Base-by-base conservation (phyloP, 2,888 invertebrate genomes). In the Acrocera orbiculus region DNA sequence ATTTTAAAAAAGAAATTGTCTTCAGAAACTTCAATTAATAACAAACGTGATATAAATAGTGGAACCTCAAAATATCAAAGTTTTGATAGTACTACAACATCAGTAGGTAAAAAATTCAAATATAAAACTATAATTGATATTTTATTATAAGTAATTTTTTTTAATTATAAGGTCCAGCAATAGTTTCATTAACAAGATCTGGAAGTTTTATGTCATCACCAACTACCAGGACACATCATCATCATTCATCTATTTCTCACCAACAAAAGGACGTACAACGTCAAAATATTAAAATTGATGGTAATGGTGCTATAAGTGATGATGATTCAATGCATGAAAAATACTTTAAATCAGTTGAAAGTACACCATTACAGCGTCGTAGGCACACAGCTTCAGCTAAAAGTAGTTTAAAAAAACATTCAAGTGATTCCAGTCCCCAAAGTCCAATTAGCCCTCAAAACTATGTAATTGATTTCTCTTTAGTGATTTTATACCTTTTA, bases 271-370 rank as follows among this genome's bases (percentile, higher is more conserved):
- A 35, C 27, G 30, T 35, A 9, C 30, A 36, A 23, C 31, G 30
- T 16, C 40, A 37, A 33, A 40, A 38, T 30, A 38, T 71, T 37
- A 67, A 68, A 1, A 74, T 74, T 9, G 36, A 36, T 27, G 56
- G 56, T 25, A 33, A 31, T 31, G 56, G 56, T 27, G 56, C 74
- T 35, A 70, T 70, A 2, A 78, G 79, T 26, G 79, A 79, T 48
- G n/a, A n/a, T n/a, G 79, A 80, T 57, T 77, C 78, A 1, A 79
- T 79, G 79, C 80, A 80, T 53, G 80, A 80, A 50, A 78, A 78
- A 51, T 80, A 79, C 50, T 73, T 80, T 50, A 68, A 73, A 47
- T 76, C 75, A 3, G 73, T 75, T 39, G 76, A 76, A 47, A 75
- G 73, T 43, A 76, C 76, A 17, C 76, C 76, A 10, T 54, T 70